Evolutionary conservation across 2,797 vertebrate genomes (phyloP).

Genomic region (Acropternis orthonyx): DNA sequence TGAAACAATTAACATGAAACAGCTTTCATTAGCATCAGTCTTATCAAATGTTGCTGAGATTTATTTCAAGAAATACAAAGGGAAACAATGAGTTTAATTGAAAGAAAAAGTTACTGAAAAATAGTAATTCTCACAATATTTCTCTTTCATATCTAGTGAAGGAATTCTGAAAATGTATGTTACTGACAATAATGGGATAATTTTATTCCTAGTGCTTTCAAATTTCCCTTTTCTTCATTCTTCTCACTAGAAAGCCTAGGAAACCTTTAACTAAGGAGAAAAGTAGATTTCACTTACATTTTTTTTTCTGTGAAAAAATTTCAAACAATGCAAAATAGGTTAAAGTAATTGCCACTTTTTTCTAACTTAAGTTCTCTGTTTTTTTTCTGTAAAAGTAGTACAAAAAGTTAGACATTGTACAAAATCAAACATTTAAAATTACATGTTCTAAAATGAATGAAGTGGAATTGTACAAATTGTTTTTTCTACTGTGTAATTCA

Average conservation of each 20-base stretch:
- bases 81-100: background rate
- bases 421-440: background rate
- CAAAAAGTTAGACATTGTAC: background rate
- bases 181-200: background rate
- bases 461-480: background rate
- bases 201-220: background rate
- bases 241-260: background rate
- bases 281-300: background rate
- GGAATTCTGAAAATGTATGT: background rate
- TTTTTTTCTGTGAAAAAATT: background rate
- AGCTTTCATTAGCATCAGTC: background rate
- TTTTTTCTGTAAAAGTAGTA: background rate
- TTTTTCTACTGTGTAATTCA: constrained; percentile 18
- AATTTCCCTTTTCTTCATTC: background rate
- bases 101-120: background rate
- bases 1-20: background rate
- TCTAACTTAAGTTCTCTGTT: background rate
- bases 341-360: background rate
- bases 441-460: background rate
- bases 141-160: background rate
- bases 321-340: background rate
- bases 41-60: background rate
- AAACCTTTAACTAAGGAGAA: background rate
- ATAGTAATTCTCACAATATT: background rate
- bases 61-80: background rate